These are phyloP conservation scores for Argya squamiceps DNA, from an alignment of 2,797 vertebrate genomes.

Conservation along the genomic window DNA sequence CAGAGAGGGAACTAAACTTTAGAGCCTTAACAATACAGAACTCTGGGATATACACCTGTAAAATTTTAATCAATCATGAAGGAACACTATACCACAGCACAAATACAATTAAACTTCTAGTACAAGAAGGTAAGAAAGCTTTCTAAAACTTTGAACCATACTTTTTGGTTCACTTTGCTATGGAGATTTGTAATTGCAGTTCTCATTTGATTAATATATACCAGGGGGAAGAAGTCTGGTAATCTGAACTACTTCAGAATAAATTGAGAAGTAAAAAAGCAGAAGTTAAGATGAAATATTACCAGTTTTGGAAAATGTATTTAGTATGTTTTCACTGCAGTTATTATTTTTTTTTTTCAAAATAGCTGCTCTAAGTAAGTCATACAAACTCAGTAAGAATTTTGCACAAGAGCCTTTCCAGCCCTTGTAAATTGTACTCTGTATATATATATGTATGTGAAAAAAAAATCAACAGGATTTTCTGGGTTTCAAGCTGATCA, in stretches of 20 bases:
- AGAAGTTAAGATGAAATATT: neutral
- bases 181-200: neutral
- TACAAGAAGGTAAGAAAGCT: slow-evolving; percentile 71
- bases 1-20: slow-evolving; percentile 30
- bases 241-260: neutral
- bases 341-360: neutral
- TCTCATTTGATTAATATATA: neutral
- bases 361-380: neutral
- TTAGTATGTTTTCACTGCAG: neutral
- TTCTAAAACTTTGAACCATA: neutral
- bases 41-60: slow-evolving; percentile 76
- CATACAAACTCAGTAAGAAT: neutral
- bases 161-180: neutral
- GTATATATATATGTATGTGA: neutral
- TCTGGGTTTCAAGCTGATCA: neutral
- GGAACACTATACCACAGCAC: slow-evolving; percentile 67
- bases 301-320: neutral
- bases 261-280: neutral
- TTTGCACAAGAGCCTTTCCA: neutral
- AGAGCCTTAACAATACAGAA: slow-evolving; percentile 39
- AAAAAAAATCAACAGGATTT: neutral
- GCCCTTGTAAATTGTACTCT: neutral
- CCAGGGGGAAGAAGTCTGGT: neutral
- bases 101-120: slow-evolving; percentile 57
- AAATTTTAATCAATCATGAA: slow-evolving; percentile 46